Percentiles rank a stretch among this genome's conserved stretches.
These are phyloP conservation scores for Trichonephila clavipes DNA, from an alignment of 1,140 invertebrate genomes.

Conservation along the genomic window DNA sequence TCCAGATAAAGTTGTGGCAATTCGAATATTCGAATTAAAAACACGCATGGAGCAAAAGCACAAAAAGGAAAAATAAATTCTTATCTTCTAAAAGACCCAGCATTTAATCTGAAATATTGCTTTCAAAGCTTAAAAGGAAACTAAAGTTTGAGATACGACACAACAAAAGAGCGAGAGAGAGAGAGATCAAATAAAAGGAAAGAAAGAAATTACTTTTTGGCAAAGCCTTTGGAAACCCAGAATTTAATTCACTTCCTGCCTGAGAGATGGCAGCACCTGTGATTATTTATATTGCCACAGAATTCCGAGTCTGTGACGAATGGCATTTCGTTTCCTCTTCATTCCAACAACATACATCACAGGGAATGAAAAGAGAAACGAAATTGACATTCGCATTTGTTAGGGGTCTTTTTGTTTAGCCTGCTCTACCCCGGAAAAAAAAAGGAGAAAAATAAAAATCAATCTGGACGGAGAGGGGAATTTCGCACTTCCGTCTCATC, in stretches of 20 bases:
- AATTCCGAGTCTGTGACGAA: conserved; percentile 46
- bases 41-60: not conserved
- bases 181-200: not conserved
- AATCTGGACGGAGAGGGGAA: conserved; percentile 21
- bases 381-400: conserved; percentile 66
- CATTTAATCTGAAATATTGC: conserved; percentile 34
- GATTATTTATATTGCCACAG: conserved; percentile 43
- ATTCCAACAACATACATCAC: conserved; percentile 57
- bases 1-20: not conserved
- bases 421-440: not conserved
- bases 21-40: not conserved
- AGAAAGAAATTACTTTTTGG: not conserved
- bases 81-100: not conserved
- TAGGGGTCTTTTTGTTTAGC: conserved; percentile 53
- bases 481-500: conserved; percentile 48
- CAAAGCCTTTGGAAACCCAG: conserved; percentile 24
- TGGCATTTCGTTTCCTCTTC: conserved; percentile 55
- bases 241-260: conserved; percentile 61
- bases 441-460: not conserved
- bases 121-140: not conserved
- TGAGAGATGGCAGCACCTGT: conserved; percentile 63
- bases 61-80: not conserved
- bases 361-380: conserved; percentile 49
- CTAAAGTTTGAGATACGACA: conserved; percentile 7
- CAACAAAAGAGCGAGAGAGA: conserved; percentile 10